phyloP scores from a whole-genome alignment of 2,888 invertebrate species.

The Cantharis rufa region DNA sequence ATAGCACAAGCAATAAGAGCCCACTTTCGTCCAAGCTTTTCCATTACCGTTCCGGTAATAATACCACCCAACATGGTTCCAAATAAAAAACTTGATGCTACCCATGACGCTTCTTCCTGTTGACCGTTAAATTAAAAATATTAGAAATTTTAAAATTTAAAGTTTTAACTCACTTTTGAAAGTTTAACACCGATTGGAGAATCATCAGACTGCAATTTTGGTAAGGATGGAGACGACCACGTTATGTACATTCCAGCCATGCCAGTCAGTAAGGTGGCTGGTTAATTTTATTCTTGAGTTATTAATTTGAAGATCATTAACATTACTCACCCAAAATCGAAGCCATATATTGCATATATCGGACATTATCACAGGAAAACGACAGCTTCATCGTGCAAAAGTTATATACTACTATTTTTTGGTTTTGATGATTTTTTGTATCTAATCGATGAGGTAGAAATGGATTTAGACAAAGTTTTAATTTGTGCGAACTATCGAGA shows the following conservation, averaged over 20 bases:
- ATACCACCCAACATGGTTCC: constrained; percentile 62
- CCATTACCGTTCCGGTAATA: constrained; percentile 62
- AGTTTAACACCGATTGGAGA: not conserved
- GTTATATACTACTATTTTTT: not conserved
- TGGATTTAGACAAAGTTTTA: not conserved
- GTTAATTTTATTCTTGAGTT: not conserved
- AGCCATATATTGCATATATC: constrained; percentile 31
- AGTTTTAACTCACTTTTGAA: not conserved
- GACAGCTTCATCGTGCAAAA: not conserved
- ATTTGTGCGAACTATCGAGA: not conserved
- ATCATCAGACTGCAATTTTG: constrained; percentile 11
- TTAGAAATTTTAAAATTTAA: not conserved
- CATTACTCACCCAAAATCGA: constrained; percentile 27
- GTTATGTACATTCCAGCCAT: constrained; percentile 22
- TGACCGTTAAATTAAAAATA: constrained; percentile 15
- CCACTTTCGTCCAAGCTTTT: constrained; percentile 61
- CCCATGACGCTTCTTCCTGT: constrained; percentile 60
- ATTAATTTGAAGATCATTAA: not conserved
- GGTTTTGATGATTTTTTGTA: not conserved
- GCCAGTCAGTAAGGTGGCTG: constrained; percentile 25
- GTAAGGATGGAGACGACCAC: constrained; percentile 35
- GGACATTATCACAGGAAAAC: constrained; percentile 4
- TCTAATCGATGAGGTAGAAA: not conserved
- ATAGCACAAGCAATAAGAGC: constrained; percentile 59
- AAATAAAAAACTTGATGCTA: constrained; percentile 60